Conservation (phyloP, 2,888 invertebrate species). For the Craniophora ligustri region DNA sequence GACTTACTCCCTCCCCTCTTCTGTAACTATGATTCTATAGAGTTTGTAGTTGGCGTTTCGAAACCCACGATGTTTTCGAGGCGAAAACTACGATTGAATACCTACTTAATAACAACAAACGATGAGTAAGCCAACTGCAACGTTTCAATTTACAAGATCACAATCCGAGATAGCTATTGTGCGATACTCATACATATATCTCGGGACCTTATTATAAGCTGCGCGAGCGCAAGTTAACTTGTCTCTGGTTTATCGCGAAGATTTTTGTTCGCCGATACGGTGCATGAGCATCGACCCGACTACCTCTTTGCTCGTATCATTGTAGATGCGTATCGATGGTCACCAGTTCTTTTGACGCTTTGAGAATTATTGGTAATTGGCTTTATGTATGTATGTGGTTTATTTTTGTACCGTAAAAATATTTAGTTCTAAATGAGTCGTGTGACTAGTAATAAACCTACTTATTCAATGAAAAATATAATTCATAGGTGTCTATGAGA, state of each 20-base stretch:
- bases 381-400: conserved; percentile 28
- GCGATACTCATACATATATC: conserved; percentile 81
- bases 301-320: conserved; percentile 63
- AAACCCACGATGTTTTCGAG: conserved; percentile 37
- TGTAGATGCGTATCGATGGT: conserved; percentile 69
- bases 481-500: no score
- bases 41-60: no score
- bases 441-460: no score
- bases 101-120: conserved; percentile 62
- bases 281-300: conserved; percentile 62
- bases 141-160: conserved; percentile 86
- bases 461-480: no score
- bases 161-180: conserved; percentile 76
- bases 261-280: conserved; percentile 83
- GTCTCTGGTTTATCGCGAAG: conserved; percentile 82
- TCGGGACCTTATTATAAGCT: conserved; percentile 79
- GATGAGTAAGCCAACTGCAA: conserved; percentile 78
- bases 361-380: conserved; percentile 65
- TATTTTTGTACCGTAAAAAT: conserved; percentile 1
- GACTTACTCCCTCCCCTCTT: no score
- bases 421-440: no score
- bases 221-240: conserved; percentile 83
- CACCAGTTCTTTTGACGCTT: conserved; percentile 67
- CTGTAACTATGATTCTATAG: no score
- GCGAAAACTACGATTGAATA: conserved; percentile 45